Percentiles rank a stretch among this genome's conserved stretches.
phyloP scores from a whole-genome alignment of 2,888 invertebrate species.

The Leptinotarsa haldemani region DNA sequence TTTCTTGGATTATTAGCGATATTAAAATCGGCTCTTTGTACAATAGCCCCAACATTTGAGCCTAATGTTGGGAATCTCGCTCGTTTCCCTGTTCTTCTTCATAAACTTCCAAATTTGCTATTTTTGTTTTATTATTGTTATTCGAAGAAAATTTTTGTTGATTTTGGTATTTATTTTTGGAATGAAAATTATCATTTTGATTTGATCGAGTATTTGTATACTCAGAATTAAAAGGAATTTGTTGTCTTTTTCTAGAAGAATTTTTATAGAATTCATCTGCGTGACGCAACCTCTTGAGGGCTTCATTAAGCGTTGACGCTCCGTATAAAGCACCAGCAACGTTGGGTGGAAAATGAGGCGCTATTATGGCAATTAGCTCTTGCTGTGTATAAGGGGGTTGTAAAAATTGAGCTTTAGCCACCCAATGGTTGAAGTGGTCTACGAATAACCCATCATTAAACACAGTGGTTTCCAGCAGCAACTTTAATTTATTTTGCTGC shows the following conservation, averaged over 20 bases:
- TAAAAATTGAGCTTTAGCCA: neutral
- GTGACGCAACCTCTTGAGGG: constrained; percentile 8
- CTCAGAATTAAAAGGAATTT: neutral
- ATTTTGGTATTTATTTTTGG: neutral
- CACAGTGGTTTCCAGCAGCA: neutral
- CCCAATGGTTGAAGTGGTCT: constrained; percentile 11
- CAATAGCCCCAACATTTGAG: neutral
- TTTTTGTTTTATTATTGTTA: neutral
- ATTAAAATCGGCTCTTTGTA: neutral
- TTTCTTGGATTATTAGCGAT: constrained; percentile 18
- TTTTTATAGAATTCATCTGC: constrained; percentile 25
- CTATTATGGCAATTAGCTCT: constrained; percentile 8
- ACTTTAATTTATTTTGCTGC: constrained; percentile 12
- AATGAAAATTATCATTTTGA: neutral
- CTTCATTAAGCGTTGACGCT: neutral
- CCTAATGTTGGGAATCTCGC: neutral
- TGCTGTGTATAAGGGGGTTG: constrained; percentile 4
- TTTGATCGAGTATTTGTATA: neutral
- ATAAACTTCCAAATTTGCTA: neutral
- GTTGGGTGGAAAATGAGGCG: constrained; percentile 21
- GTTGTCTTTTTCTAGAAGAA: neutral
- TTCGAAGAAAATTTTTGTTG: neutral
- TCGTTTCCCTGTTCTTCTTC: constrained; percentile 4
- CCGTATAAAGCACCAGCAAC: constrained; percentile 18
- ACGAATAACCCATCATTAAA: constrained; percentile 17